Evolutionary conservation across 2,797 vertebrate genomes (phyloP).

Genomic region (Prunella strophiata): DNA sequence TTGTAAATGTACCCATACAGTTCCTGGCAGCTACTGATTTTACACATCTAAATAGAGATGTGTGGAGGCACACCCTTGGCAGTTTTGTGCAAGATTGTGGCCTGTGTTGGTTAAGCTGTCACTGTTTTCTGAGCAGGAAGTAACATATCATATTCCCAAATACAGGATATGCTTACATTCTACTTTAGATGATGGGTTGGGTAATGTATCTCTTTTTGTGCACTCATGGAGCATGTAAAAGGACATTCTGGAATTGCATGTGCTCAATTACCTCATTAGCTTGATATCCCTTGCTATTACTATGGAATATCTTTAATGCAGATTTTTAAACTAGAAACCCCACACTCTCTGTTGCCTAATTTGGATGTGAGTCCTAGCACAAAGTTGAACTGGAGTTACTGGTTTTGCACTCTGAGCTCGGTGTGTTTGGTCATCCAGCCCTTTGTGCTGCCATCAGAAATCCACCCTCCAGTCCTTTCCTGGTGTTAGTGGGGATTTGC

Average conservation of each 20-base stretch:
- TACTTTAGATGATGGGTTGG: neutral
- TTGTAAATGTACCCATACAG: neutral
- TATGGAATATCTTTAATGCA: neutral
- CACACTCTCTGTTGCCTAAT: neutral
- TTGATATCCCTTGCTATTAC: neutral
- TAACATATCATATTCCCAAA: neutral
- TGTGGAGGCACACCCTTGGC: conserved; percentile 5
- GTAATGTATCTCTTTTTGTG: neutral
- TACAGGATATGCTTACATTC: neutral
- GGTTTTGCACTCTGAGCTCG: neutral
- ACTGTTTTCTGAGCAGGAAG: neutral
- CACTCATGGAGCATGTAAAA: neutral
- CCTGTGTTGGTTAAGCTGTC: neutral
- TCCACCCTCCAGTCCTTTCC: neutral
- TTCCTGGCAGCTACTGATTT: conserved; percentile 9
- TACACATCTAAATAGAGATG: neutral
- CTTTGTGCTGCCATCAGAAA: neutral
- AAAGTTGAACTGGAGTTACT: neutral
- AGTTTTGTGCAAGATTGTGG: neutral
- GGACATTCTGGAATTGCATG: neutral
- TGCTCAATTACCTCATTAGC: neutral
- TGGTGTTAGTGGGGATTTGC: neutral
- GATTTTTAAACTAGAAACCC: neutral
- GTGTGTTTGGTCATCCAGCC: fast-evolving
- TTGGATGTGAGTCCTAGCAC: neutral